Percentiles rank a stretch among this genome's conserved stretches.
phyloP scores from a whole-genome alignment of 2,888 invertebrate species.

The Drosophila birchii region DNA sequence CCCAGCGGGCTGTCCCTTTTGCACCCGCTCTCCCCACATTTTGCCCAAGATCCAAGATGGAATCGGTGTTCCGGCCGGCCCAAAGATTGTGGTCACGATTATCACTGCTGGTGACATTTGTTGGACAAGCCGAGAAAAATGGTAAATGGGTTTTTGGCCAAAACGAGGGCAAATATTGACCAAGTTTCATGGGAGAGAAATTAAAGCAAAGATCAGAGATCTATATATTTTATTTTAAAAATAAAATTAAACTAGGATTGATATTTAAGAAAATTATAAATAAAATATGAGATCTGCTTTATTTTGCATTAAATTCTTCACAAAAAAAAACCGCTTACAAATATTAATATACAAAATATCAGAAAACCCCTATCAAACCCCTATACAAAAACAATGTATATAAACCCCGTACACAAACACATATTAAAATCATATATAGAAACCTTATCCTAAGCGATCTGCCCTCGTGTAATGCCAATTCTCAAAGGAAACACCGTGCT shows the following conservation, averaged over 20 bases:
- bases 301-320: neutral
- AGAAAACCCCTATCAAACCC: too few relatives aligned
- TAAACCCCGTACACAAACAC: neutral
- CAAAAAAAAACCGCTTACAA: neutral
- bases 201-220: neutral
- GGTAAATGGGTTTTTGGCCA: neutral
- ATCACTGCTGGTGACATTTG: conserved; percentile 30
- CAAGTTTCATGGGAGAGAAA: neutral
- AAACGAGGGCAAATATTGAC: neutral
- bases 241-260: neutral
- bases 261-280: neutral
- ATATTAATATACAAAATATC: neutral
- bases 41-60: neutral
- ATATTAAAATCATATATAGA: neutral
- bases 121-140: conserved; percentile 12
- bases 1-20: conserved; percentile 42
- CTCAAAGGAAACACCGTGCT: neutral
- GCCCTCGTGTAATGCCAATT: neutral
- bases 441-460: neutral
- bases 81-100: conserved; percentile 24
- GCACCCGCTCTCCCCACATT: too few relatives aligned
- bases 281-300: neutral
- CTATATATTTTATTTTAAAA: neutral
- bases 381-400: neutral
- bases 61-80: neutral